Evolutionary conservation across 2,113 vertebrate genomes (phyloP).

Genomic region (Otus sunia): DNA sequence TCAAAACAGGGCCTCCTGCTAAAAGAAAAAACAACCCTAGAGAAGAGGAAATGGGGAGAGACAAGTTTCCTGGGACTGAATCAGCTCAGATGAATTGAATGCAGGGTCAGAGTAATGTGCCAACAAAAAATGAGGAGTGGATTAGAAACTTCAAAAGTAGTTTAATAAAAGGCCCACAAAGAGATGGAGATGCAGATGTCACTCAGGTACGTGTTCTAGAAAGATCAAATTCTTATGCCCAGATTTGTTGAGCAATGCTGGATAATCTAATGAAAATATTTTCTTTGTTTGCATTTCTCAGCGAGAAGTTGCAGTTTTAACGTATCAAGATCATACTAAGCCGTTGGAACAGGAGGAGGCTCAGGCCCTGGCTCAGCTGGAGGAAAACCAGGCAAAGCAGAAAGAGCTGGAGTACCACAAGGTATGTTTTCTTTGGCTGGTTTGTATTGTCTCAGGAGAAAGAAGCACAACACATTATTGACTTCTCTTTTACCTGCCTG

Average conservation of each 20-base stretch:
- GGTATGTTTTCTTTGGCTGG: constrained; percentile 63
- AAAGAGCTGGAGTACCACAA: constrained; percentile 76
- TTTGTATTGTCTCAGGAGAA: background rate
- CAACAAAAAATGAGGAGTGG: background rate
- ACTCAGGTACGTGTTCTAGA: background rate
- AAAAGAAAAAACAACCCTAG: background rate
- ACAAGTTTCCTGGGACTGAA: background rate
- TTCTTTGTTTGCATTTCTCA: constrained; percentile 31
- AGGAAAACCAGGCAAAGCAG: constrained; percentile 43
- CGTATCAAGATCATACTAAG: constrained; percentile 71
- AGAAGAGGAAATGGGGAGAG: background rate
- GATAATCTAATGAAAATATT: background rate
- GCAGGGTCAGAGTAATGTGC: background rate
- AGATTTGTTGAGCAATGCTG: background rate
- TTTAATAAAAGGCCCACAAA: background rate
- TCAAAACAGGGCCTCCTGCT: background rate
- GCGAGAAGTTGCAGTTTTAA: constrained; percentile 71
- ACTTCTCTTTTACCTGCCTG: background rate
- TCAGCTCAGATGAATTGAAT: background rate
- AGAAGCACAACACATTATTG: background rate
- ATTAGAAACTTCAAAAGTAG: background rate
- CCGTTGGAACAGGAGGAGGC: constrained; percentile 71
- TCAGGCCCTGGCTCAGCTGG: constrained; percentile 17
- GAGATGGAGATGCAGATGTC: background rate
- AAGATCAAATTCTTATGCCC: background rate